Base-by-base conservation (phyloP, 2,113 vertebrate species). In the Eleginops maclovinus region DNA sequence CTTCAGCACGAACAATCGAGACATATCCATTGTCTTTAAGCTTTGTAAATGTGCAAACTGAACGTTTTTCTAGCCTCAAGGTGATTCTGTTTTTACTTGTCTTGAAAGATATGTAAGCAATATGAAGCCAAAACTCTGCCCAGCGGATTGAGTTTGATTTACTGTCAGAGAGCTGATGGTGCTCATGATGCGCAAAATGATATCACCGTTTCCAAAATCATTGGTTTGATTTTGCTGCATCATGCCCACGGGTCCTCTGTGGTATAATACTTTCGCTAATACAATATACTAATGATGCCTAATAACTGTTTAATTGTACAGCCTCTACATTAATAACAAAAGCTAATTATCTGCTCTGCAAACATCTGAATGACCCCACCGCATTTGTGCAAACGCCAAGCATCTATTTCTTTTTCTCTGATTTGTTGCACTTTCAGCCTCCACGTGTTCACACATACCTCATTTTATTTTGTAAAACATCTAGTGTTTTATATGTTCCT, bases 351-450 rank as follows among this genome's bases (percentile, higher is more conserved):
- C 56, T 62, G 66, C 80, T 53, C 77, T 9, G 26, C 47, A 43
- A 56, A 65, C 47, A 26, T 70, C 40, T 62, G 74, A 78, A 78
- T 61, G 7, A 64, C 26, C 9, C 50, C n/a, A 50, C 77, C 6
- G 11, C 75, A 77, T 80, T 72, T 77, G 75, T 77, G 43, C 53
- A 41, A 81, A 83, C 51, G 62, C 41, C 12, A 12, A 68, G 9
- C 4, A 0, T 26, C 19, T 36, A 36, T 36, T 8, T 62, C n/a
- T 1, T 2, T 41, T 28, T 13, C 0, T 63, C 49, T 13, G 10
- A 13, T n/a, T n/a, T 4, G 54, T 63, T 71, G 78, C 72, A 75
- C 74, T 85, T 74, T 87, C 75, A 50, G 53, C 62, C 77, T 68
- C 53, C 53, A 0, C 43, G 0, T 24, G 5, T 51, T 60, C 16